Conservation (phyloP, 2,888 invertebrate genomes). For the Thecocarcelia acutangulata region DNA sequence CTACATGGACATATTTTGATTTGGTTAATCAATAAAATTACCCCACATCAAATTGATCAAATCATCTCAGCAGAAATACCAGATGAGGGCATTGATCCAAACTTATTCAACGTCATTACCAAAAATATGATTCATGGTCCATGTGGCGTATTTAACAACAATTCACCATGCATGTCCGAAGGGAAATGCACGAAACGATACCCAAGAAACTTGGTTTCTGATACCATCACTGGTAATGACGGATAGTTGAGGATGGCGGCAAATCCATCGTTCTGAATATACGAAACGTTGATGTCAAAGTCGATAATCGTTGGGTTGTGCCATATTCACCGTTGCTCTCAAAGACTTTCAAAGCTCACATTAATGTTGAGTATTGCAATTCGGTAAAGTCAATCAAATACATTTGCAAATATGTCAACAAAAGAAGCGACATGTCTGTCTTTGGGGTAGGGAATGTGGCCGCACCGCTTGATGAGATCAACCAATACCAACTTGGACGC, state of each 20-base stretch:
- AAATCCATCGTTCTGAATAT: slow-evolving; percentile 21
- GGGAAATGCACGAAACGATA: slow-evolving; percentile 68
- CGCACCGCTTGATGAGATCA: too few species aligned
- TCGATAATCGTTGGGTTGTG: slow-evolving; percentile 59
- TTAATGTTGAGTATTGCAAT: too few species aligned
- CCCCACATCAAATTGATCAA: slow-evolving; percentile 74
- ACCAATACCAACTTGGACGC: too few species aligned
- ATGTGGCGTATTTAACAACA: slow-evolving; percentile 64
- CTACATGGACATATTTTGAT: neutral
- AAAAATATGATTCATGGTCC: slow-evolving; percentile 68
- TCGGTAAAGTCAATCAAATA: too few species aligned
- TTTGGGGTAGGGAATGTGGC: too few species aligned
- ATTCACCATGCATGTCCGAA: slow-evolving; percentile 67
- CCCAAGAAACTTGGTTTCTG: slow-evolving; percentile 59
- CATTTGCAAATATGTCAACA: too few species aligned
- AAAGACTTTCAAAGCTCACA: slow-evolving; percentile 48
- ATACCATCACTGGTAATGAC: slow-evolving; percentile 59
- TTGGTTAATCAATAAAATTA: slow-evolving; percentile 70
- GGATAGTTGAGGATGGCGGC: slow-evolving; percentile 50
- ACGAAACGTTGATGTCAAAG: slow-evolving; percentile 1
- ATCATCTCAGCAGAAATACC: slow-evolving; percentile 73
- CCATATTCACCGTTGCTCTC: slow-evolving; percentile 59
- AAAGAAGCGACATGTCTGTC: too few species aligned
- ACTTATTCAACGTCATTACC: slow-evolving; percentile 55
- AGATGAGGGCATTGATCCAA: too few species aligned